phyloP scores from a whole-genome alignment of 1,140 invertebrate species.

The Tetragonula clypearis region DNA sequence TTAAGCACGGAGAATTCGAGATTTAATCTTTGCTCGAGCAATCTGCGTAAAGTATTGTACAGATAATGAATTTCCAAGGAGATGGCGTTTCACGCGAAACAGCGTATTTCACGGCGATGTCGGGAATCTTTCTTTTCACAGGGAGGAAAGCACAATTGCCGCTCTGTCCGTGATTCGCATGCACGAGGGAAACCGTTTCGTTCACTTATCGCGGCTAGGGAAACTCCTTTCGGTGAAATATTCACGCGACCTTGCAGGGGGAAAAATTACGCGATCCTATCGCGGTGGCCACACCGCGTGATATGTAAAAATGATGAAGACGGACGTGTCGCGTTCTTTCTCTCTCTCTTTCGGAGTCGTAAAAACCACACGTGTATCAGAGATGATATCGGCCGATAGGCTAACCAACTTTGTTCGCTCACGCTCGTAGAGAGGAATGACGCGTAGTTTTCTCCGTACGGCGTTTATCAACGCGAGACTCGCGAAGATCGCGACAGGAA shows the following conservation, averaged over 20 bases:
- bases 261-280: constrained; percentile 41
- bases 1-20: neutral
- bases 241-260: constrained; percentile 21
- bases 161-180: constrained; percentile 15
- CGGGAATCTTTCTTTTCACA: neutral
- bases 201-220: constrained; percentile 33
- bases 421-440: neutral
- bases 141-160: neutral
- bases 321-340: constrained; percentile 16
- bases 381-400: constrained; percentile 19
- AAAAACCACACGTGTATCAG: constrained; percentile 31
- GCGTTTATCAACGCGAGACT: constrained; percentile 23
- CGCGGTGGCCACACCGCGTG: neutral
- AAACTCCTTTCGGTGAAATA: constrained; percentile 34
- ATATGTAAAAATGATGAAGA: constrained; percentile 44
- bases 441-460: neutral
- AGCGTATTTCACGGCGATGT: neutral
- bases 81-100: neutral
- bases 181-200: constrained; percentile 7
- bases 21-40: neutral
- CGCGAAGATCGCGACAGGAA: neutral
- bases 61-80: neutral
- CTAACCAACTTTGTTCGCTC: neutral
- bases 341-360: neutral
- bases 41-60: neutral